Evolutionary conservation across 2,888 invertebrate genomes (phyloP), one percentile per base, ranked within the genome.

Genomic region (Luperina testacea): DNA sequence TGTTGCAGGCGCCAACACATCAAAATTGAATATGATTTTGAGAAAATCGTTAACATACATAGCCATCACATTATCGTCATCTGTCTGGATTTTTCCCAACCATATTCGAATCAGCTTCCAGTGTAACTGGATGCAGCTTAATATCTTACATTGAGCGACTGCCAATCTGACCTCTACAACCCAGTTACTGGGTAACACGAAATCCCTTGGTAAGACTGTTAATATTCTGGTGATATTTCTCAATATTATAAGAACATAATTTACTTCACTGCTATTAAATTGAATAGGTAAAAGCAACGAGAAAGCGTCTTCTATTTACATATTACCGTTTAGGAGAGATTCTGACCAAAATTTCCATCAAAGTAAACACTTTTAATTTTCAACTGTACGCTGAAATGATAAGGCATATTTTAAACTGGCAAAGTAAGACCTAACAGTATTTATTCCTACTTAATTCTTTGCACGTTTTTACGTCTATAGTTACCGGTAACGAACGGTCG

Each of bases 271-370:
- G 57, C 51, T 61, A 61, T 42, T 20, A 72, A 61, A 72, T 61
- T 45, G 51, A 24, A 38, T 24, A 61, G 32, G 70, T 65, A 69
- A 79, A 83, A 79, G 27, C 15, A 17, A 48, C 61, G 38, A 70
- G 73, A 82, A 78, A 82, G 57, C 53, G 42, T n/a, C 17, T 57
- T 42, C 17, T 69, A 69, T 78, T 83, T 63, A 72, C 78, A 53
- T 32, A 32, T 32, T 45, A 82, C 78, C 45, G 45, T 82, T 82
- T 78, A 78, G 45, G 8, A 20, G 7, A 64, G n/a, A 83, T 11
- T 61, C 38, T 72, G 48, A 20, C 51, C 51, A 53, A 81, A 81
- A 71, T 82, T 69, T 59, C 11, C 78, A 77, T 81, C 20, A 42
- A 81, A n/a, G 5, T 20, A 24, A 5, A 15, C 15, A 63, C 42